Percentiles rank a stretch among this genome's conserved stretches.
Evolutionary conservation across 2,888 invertebrate genomes (phyloP).

Genomic region (Dusona sp.): DNA sequence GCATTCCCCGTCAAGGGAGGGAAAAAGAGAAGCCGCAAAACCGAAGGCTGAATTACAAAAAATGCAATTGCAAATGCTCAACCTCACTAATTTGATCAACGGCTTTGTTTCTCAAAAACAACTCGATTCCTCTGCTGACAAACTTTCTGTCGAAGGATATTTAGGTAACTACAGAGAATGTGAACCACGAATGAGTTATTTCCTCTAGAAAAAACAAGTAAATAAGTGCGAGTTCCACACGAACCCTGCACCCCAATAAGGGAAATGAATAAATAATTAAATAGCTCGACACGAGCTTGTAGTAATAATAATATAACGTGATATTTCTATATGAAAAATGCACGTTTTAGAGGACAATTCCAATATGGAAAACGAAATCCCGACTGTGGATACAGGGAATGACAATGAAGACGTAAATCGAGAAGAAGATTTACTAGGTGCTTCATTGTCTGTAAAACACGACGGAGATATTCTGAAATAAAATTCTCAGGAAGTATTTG

Average conservation of each 20-base stretch:
- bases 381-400: too few species aligned
- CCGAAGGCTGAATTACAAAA: neutral
- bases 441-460: too few species aligned
- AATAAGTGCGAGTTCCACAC: conserved; percentile 10
- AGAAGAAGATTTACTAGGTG: neutral
- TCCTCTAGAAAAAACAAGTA: too few species aligned
- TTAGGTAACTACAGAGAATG: too few species aligned
- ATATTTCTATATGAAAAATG: neutral
- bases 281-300: conserved; percentile 38
- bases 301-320: neutral
- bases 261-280: conserved; percentile 42
- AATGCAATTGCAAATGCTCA: conserved; percentile 1
- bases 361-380: conserved; percentile 34
- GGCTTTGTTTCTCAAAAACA: conserved; percentile 12
- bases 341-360: neutral
- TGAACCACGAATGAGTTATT: too few species aligned
- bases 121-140: neutral
- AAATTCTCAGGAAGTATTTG: neutral
- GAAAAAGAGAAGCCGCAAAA: neutral
- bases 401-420: too few species aligned
- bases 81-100: conserved; percentile 9
- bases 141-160: neutral
- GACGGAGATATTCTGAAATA: neutral
- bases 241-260: conserved; percentile 28
- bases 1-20: conserved; percentile 22